A percentile compares a stretch with the other conserved stretches of the same genome.
These are phyloP conservation scores for Drosophila pectinifera DNA, from an alignment of 1,140 invertebrate species.

Conservation along the genomic window DNA sequence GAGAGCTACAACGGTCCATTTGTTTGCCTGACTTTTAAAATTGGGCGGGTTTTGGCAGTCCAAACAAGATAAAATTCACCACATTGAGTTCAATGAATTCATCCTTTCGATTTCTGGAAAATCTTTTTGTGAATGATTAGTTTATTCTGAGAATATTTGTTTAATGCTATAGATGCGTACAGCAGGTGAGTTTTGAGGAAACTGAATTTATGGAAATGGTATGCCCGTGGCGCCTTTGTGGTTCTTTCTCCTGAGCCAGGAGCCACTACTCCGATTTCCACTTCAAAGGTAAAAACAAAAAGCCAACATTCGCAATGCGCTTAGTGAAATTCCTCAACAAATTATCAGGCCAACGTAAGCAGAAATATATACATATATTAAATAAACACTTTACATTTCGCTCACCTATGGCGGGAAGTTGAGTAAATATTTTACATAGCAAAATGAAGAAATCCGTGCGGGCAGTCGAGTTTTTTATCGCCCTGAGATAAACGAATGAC, in stretches of 20 bases:
- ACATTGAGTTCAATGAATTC: conserved; percentile 26
- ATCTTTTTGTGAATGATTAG: conserved; percentile 1
- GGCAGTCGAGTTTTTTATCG: conserved; percentile 61
- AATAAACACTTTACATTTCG: conserved; percentile 24
- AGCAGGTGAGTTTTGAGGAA: neutral
- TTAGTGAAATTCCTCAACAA: conserved; percentile 17
- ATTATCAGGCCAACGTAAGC: conserved; percentile 16
- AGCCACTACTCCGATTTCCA: neutral
- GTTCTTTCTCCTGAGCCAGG: neutral
- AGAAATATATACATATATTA: conserved; percentile 18
- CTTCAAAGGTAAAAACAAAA: neutral
- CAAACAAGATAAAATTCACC: conserved; percentile 16
- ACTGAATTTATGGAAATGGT: conserved; percentile 8
- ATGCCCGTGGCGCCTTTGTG: neutral
- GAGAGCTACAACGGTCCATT: neutral
- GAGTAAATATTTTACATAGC: conserved; percentile 55
- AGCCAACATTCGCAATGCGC: conserved; percentile 26
- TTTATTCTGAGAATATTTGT: conserved; percentile 37
- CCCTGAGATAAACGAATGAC: conserved; percentile 61
- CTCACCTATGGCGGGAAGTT: conserved; percentile 1
- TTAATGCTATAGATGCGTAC: conserved; percentile 6
- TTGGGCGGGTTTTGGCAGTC: neutral
- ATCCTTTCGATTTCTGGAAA: conserved; percentile 12
- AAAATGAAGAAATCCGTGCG: conserved; percentile 25
- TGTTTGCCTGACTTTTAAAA: conserved; percentile 29